These are phyloP conservation scores for Drosophila sordidula DNA, from an alignment of 2,888 invertebrate genomes.

Conservation along the genomic window DNA sequence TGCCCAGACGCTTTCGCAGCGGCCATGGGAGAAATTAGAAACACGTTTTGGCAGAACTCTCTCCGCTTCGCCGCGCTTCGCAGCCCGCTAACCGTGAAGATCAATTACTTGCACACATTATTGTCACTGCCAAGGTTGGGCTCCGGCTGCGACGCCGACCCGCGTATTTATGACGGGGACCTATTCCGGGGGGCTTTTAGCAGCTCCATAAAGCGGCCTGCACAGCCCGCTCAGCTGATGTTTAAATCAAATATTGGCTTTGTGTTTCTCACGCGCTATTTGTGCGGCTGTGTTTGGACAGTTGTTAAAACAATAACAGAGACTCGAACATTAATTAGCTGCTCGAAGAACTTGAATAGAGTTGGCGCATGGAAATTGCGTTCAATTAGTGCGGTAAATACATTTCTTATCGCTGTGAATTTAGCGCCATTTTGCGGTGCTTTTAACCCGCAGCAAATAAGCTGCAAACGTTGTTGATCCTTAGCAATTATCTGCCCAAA, in stretches of 20 bases:
- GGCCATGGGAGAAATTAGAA: slow-evolving; percentile 50
- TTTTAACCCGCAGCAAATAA: neutral
- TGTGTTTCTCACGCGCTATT: slow-evolving; percentile 23
- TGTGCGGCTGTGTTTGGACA: slow-evolving; percentile 47
- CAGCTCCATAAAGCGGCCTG: slow-evolving; percentile 22
- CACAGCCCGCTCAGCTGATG: slow-evolving; percentile 37
- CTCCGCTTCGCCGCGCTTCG: neutral
- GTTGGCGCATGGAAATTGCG: slow-evolving; percentile 7
- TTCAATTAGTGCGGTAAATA: slow-evolving; percentile 39
- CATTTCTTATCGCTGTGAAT: slow-evolving; percentile 27
- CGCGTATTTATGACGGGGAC: neutral
- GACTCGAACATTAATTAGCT: slow-evolving; percentile 35
- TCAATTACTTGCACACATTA: slow-evolving; percentile 11
- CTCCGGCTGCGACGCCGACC: neutral
- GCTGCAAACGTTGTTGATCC: neutral
- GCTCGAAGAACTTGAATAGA: slow-evolving; percentile 2
- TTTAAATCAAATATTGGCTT: slow-evolving; percentile 49
- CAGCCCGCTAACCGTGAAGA: slow-evolving; percentile 10
- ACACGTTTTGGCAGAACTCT: slow-evolving; percentile 50
- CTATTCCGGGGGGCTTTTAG: slow-evolving; percentile 33
- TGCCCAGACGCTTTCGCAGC: neutral
- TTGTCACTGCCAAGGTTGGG: slow-evolving; percentile 37
- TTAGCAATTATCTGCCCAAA: slow-evolving; percentile 1
- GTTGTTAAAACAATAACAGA: slow-evolving; percentile 60
- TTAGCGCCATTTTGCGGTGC: slow-evolving; percentile 12